Percentiles rank a stretch among this genome's conserved stretches.
These are phyloP conservation scores for Steatocranus sp. DNA, from an alignment of 2,797 vertebrate species.

Conservation along the genomic window DNA sequence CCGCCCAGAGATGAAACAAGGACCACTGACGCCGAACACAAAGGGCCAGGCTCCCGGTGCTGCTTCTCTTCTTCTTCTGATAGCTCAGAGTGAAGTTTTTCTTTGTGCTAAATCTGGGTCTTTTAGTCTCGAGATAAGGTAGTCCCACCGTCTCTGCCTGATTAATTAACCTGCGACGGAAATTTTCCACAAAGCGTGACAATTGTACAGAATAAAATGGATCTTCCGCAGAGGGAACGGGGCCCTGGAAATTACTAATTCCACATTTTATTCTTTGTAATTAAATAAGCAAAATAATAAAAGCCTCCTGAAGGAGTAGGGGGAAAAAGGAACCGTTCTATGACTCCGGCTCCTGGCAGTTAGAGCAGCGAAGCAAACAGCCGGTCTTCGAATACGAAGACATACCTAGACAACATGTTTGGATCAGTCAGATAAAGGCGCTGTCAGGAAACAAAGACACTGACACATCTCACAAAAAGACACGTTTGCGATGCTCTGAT, in stretches of 20 bases:
- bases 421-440: slow-evolving; percentile 58
- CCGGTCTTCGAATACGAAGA: slow-evolving; percentile 14
- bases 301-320: background rate
- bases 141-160: slow-evolving; percentile 11
- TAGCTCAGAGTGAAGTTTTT: slow-evolving; percentile 6
- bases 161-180: slow-evolving; percentile 42
- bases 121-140: slow-evolving; percentile 20
- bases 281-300: slow-evolving; percentile 34
- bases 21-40: slow-evolving; percentile 24
- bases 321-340: background rate
- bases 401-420: slow-evolving; percentile 45
- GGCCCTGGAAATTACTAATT: slow-evolving; percentile 10
- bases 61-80: slow-evolving; percentile 9
- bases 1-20: slow-evolving; percentile 55
- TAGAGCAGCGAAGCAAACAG: background rate
- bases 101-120: slow-evolving; percentile 44
- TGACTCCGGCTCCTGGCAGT: background rate
- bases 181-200: slow-evolving; percentile 20
- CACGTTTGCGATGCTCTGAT: slow-evolving; percentile 35
- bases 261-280: slow-evolving; percentile 30
- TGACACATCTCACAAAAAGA: slow-evolving; percentile 57
- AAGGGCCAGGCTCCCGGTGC: background rate
- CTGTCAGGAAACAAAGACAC: slow-evolving; percentile 54
- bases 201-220: slow-evolving; percentile 15
- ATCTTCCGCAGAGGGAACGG: background rate